Percentiles rank a stretch among this genome's conserved stretches.
Conservation (phyloP, 2,113 vertebrate species). For the Heterocephalus glaber region DNA sequence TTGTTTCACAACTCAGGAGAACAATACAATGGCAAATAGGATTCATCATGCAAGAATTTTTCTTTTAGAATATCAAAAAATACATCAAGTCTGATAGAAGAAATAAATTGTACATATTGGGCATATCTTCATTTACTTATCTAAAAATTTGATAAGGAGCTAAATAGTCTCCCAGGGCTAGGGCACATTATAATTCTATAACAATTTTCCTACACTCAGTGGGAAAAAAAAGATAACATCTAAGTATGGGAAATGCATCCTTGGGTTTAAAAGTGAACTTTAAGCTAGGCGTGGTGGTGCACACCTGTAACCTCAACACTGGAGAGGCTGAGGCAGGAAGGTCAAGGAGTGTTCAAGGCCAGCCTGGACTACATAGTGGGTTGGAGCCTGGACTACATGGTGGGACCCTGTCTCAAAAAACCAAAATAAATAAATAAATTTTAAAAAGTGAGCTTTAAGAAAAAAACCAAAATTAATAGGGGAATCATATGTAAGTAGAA, state of each 20-base stretch:
- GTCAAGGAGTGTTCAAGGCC: neutral
- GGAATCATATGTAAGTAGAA: neutral
- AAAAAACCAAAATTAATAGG: neutral
- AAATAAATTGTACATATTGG: neutral
- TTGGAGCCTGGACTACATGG: neutral
- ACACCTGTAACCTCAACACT: neutral
- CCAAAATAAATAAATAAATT: neutral
- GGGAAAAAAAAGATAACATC: neutral
- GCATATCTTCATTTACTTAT: neutral
- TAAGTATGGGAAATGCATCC: neutral
- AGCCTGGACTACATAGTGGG: neutral
- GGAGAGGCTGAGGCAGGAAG: neutral
- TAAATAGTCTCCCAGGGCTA: neutral
- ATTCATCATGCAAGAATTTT: neutral
- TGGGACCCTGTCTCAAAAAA: neutral
- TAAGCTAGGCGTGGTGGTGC: neutral
- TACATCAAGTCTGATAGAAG: neutral
- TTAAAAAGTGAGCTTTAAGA: slow-evolving; percentile 9
- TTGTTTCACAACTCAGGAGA: slow-evolving; percentile 18
- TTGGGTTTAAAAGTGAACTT: slow-evolving; percentile 14
- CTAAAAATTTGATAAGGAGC: neutral
- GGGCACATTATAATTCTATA: neutral
- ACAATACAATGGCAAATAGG: neutral
- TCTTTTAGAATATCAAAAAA: neutral
- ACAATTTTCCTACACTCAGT: neutral